Evolutionary conservation across 2,113 vertebrate genomes (phyloP).

Genomic region (Lepidothrix coronata): DNA sequence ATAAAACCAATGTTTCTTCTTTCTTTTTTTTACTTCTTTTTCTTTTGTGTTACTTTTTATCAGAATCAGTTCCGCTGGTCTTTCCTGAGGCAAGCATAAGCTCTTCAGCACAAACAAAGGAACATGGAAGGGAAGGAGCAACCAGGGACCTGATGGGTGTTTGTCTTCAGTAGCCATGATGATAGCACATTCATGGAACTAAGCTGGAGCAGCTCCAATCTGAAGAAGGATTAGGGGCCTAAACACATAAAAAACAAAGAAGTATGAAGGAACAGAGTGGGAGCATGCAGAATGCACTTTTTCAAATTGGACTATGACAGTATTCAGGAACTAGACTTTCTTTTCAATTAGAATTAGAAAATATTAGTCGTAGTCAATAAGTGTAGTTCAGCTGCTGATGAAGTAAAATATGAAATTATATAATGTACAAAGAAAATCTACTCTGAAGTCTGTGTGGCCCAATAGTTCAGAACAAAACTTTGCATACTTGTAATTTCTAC

Average conservation of each 20-base stretch:
- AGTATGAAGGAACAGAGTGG: background rate
- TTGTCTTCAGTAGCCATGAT: background rate
- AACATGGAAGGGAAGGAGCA: background rate
- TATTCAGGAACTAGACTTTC: background rate
- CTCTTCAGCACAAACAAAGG: background rate
- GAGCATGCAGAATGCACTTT: background rate
- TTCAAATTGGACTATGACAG: background rate
- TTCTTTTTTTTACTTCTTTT: background rate
- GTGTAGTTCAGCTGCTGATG: background rate
- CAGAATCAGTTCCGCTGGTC: background rate
- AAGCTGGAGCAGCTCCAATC: background rate
- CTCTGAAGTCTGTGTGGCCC: background rate
- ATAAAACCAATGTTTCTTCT: background rate
- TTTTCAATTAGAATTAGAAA: background rate
- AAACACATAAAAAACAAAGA: background rate
- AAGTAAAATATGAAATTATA: background rate
- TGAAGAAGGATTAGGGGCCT: background rate
- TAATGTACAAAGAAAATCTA: background rate
- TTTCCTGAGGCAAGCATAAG: background rate
- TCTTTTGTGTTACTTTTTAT: accelerated
- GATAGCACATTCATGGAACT: background rate
- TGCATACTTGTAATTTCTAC: accelerated
- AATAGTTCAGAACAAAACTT: background rate
- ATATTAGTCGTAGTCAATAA: background rate
- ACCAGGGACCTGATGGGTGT: background rate